phyloP scores from a whole-genome alignment of 2,797 vertebrate species.

The Poeciliopsis gracilis region DNA sequence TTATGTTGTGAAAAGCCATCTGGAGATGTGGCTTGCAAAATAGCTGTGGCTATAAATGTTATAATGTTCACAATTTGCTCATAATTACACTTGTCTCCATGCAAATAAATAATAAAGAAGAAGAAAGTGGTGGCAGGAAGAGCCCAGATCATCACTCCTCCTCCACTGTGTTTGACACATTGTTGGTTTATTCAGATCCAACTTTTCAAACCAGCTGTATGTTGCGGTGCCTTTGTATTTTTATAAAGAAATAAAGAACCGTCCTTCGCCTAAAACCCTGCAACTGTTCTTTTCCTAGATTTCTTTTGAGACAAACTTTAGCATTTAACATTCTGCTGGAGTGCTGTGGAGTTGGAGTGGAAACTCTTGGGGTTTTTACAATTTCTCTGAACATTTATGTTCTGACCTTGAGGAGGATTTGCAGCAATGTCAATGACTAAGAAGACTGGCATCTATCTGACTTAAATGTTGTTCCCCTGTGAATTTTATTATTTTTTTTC shows the following conservation, averaged over 20 bases:
- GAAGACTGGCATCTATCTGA: constrained; percentile 1
- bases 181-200: not conserved
- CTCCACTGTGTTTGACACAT: not conserved
- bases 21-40: not conserved
- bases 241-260: not conserved
- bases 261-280: not conserved
- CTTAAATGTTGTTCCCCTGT: not conserved
- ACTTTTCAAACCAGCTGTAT: not conserved
- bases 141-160: not conserved
- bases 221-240: not conserved
- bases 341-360: not conserved
- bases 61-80: not conserved
- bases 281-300: not conserved
- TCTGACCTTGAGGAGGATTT: constrained; percentile 1
- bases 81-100: not conserved
- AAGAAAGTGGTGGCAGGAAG: not conserved
- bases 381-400: not conserved
- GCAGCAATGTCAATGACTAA: not conserved
- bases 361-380: not conserved
- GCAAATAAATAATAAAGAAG: not conserved
- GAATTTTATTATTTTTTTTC: not conserved
- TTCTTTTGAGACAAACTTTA: not conserved
- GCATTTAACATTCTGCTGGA: not conserved
- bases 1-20: not conserved
- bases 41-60: not conserved